Percentiles rank a stretch among this genome's conserved stretches.
Evolutionary conservation across 2,888 invertebrate species (phyloP).

Genomic region (Neria commutata): DNA sequence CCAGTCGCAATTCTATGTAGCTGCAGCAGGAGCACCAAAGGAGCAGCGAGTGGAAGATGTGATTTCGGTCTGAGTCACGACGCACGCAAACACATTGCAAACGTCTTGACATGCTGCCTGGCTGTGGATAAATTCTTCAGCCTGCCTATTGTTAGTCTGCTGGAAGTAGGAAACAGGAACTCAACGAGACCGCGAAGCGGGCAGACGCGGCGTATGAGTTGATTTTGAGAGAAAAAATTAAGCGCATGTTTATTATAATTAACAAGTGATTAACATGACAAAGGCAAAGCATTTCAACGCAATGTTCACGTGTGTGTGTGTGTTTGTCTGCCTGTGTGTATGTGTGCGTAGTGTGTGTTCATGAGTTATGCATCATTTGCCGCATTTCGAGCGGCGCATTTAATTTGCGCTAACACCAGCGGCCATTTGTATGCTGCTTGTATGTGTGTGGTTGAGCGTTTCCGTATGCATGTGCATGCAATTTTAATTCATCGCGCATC

Average conservation of each 20-base stretch:
- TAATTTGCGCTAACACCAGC: background rate
- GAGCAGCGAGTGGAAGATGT: conserved; percentile 3
- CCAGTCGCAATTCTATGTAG: conserved; percentile 26
- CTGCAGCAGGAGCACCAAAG: conserved; percentile 12
- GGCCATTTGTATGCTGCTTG: no score
- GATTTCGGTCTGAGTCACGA: background rate
- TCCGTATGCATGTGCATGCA: background rate
- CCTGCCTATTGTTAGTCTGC: conserved; percentile 6
- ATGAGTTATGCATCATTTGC: background rate
- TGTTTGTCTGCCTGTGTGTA: background rate
- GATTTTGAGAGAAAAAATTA: no score
- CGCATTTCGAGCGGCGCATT: no score
- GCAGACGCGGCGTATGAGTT: background rate
- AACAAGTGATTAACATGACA: no score
- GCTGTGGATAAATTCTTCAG: no score
- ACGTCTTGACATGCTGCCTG: conserved; percentile 17
- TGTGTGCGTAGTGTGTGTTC: background rate
- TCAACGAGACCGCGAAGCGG: no score
- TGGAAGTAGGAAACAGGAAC: background rate
- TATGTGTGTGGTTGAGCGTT: no score
- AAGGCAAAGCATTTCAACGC: no score
- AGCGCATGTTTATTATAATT: no score
- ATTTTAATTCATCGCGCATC: no score
- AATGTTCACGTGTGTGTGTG: background rate
- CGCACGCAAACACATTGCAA: conserved; percentile 13